Evolutionary conservation across 1,140 invertebrate species (phyloP).

Genomic region (Papilio glaucus): DNA sequence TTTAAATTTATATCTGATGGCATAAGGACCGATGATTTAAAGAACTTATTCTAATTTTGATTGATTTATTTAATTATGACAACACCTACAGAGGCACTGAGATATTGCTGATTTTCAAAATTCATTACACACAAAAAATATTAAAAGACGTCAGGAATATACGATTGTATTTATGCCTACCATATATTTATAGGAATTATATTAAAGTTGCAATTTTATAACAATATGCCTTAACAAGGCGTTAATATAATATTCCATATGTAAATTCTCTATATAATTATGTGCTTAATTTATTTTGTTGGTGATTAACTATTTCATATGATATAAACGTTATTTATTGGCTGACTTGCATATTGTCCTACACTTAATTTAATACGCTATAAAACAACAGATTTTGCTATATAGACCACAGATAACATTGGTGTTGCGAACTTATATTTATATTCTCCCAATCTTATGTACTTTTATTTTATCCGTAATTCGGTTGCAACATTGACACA

Average conservation of each 20-base stretch:
- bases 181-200: background rate
- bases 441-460: background rate
- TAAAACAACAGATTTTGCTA: conserved; percentile 1
- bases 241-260: too few relatives aligned
- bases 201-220: too few relatives aligned
- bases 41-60: background rate
- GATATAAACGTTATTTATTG: conserved; percentile 27
- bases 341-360: conserved; percentile 32
- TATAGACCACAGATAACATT: background rate
- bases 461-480: background rate
- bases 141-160: background rate
- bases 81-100: conserved; percentile 1
- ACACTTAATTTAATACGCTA: conserved; percentile 19
- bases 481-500: conserved; percentile 17
- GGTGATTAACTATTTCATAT: background rate
- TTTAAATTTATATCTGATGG: too few relatives aligned
- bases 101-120: background rate
- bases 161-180: background rate
- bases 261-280: background rate
- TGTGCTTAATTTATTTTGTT: conserved; percentile 26
- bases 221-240: too few relatives aligned
- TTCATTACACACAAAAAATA: background rate
- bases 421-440: conserved; percentile 21
- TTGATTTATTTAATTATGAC: background rate
- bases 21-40: too few relatives aligned